Conservation (phyloP, 1,140 invertebrate species). For the Drosophila bifasciata region DNA sequence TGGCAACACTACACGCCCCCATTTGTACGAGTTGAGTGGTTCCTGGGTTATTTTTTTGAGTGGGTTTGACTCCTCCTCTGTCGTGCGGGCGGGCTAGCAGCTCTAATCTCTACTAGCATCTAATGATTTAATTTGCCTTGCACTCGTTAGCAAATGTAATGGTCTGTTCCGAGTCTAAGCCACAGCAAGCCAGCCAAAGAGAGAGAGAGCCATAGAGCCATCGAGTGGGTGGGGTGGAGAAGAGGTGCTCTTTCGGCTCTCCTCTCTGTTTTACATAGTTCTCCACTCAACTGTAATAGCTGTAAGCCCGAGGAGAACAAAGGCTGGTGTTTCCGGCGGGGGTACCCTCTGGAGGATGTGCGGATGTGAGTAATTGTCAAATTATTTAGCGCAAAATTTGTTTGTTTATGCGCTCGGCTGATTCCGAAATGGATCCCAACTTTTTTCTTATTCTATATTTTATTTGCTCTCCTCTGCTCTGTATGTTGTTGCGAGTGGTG, state of each 20-base stretch:
- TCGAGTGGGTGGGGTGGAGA: not conserved
- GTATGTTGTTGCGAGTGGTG: not conserved
- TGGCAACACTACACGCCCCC: conserved; percentile 48
- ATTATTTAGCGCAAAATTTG: conserved; percentile 84
- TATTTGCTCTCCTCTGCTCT: not conserved
- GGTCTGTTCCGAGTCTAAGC: conserved; percentile 78
- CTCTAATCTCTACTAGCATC: conserved; percentile 75
- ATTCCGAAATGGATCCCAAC: conserved; percentile 73
- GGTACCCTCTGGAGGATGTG: no score
- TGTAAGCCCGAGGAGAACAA: conserved; percentile 12
- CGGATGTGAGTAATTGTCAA: conserved; percentile 84
- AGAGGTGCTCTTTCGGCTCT: not conserved
- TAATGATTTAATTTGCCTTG: conserved; percentile 84
- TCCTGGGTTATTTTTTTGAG: conserved; percentile 45
- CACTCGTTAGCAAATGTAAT: conserved; percentile 83
- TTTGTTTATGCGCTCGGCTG: conserved; percentile 81
- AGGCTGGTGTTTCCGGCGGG: not conserved
- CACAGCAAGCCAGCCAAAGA: conserved; percentile 29
- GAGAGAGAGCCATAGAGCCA: not conserved
- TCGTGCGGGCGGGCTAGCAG: not conserved
- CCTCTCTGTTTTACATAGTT: conserved; percentile 50
- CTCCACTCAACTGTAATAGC: conserved; percentile 45
- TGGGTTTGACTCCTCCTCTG: conserved; percentile 59
- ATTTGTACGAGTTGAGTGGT: conserved; percentile 29
- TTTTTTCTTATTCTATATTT: conserved; percentile 28